Conservation (phyloP, 2,888 invertebrate genomes). For the Lasioglossum zephyrum region DNA sequence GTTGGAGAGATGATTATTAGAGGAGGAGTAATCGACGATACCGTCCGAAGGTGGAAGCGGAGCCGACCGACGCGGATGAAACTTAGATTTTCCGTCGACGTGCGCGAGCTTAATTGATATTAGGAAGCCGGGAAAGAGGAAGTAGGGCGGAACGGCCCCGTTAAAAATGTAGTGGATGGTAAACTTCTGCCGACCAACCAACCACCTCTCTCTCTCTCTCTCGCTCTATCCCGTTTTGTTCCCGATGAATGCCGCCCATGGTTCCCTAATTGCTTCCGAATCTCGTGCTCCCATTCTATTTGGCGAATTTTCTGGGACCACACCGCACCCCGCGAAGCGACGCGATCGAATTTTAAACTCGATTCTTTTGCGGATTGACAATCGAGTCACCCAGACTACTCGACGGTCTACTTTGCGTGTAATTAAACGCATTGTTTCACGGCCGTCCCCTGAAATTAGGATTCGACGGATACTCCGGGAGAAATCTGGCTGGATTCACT, state of each 20-base stretch:
- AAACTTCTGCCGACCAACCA: conserved; percentile 21
- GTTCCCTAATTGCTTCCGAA: conserved; percentile 16
- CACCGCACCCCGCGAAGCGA: no score
- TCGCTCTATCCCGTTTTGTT: conserved; percentile 9
- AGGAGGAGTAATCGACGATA: conserved; percentile 54
- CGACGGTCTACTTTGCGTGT: background rate
- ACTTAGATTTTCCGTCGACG: conserved; percentile 37
- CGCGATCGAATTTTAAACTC: conserved; percentile 3
- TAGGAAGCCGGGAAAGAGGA: conserved; percentile 19
- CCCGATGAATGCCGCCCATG: conserved; percentile 22
- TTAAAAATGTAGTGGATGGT: conserved; percentile 46
- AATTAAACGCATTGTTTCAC: background rate
- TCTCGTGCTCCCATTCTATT: conserved; percentile 9
- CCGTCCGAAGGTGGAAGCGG: conserved; percentile 29
- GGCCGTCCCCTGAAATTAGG: background rate
- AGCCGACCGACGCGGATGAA: conserved; percentile 30
- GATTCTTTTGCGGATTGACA: background rate
- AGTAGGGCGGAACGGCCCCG: conserved; percentile 37
- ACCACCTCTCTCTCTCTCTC: background rate
- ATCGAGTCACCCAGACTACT: background rate
- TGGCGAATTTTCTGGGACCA: background rate
- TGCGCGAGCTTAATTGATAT: conserved; percentile 54
- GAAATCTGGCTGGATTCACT: background rate
- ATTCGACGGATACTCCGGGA: background rate
- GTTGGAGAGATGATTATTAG: conserved; percentile 66